Evolutionary conservation across 2,113 vertebrate genomes (phyloP).

Genomic region (Lasiurus borealis): DNA sequence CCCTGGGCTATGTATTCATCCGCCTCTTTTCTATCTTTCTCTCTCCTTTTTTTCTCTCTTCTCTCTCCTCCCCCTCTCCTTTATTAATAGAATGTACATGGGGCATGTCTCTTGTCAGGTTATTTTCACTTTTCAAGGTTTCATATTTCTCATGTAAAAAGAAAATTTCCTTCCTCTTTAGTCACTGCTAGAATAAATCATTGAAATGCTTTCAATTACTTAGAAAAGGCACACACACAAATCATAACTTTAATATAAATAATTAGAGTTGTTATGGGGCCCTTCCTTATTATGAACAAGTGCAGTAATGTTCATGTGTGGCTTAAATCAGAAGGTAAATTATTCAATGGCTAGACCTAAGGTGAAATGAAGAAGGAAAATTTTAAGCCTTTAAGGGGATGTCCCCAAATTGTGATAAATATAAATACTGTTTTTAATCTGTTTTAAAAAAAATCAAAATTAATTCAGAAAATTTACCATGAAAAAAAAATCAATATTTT

Average conservation of each 20-base stretch:
- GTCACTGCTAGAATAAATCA: conserved; percentile 35
- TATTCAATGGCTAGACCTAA: not conserved
- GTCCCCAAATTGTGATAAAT: not conserved
- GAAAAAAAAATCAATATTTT: conserved; percentile 53
- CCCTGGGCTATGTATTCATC: not conserved
- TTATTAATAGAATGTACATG: not conserved
- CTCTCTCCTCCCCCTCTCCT: not conserved
- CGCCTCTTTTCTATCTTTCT: not conserved
- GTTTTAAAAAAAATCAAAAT: conserved; percentile 21
- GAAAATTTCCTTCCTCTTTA: conserved; percentile 42
- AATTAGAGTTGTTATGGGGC: not conserved
- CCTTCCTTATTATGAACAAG: conserved; percentile 6
- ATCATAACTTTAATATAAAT: not conserved
- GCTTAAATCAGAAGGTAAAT: not conserved
- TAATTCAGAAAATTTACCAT: not conserved
- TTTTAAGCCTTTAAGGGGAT: not conserved
- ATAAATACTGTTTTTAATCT: conserved; percentile 19
- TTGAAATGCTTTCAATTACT: conserved; percentile 40
- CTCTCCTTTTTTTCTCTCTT: not conserved
- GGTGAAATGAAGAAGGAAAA: not conserved
- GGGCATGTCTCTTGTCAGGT: not conserved
- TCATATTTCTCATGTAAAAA: conserved; percentile 23
- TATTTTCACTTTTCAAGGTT: conserved; percentile 28
- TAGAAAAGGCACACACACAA: not conserved
- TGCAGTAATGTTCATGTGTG: not conserved